Percentiles rank a stretch among this genome's conserved stretches.
These are phyloP conservation scores for Fopius arisanus DNA, from an alignment of 1,140 invertebrate genomes.

Conservation along the genomic window DNA sequence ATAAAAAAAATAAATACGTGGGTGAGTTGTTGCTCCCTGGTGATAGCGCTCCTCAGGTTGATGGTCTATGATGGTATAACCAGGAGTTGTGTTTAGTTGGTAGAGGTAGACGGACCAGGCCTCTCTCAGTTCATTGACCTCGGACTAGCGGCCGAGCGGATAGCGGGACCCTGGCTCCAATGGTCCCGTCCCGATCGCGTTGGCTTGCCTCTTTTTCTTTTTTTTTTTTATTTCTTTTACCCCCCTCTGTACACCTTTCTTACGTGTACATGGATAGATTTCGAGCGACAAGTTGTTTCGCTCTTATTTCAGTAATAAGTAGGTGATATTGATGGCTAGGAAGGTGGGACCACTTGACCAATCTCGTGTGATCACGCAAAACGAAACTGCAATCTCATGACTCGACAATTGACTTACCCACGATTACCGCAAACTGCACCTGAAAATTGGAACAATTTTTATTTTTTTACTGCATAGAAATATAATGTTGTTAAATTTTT, in stretches of 20 bases:
- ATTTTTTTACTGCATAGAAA: no score
- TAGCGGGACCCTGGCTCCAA: constrained; percentile 43
- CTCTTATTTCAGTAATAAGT: not conserved
- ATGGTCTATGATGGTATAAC: constrained; percentile 2
- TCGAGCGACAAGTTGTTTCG: not conserved
- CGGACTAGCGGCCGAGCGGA: constrained; percentile 41
- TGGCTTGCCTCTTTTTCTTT: constrained; percentile 14
- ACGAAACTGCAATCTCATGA: not conserved
- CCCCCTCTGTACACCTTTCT: not conserved
- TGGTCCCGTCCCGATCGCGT: constrained; percentile 38
- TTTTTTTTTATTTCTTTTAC: not conserved
- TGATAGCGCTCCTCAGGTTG: not conserved
- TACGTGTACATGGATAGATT: not conserved
- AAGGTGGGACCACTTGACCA: not conserved
- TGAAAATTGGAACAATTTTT: not conserved
- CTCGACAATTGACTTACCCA: not conserved
- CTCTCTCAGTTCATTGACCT: constrained; percentile 38
- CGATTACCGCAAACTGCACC: not conserved
- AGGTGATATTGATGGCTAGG: not conserved
- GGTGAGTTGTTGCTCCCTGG: not conserved
- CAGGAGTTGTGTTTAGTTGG: not conserved
- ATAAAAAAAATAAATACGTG: not conserved
- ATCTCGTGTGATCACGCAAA: not conserved
- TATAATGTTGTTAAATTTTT: no score
- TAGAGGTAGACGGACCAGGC: constrained; percentile 39